A percentile compares a stretch with the other conserved stretches of the same genome.
phyloP scores from a whole-genome alignment of 2,888 invertebrate species.

The Cephus pygmeus region DNA sequence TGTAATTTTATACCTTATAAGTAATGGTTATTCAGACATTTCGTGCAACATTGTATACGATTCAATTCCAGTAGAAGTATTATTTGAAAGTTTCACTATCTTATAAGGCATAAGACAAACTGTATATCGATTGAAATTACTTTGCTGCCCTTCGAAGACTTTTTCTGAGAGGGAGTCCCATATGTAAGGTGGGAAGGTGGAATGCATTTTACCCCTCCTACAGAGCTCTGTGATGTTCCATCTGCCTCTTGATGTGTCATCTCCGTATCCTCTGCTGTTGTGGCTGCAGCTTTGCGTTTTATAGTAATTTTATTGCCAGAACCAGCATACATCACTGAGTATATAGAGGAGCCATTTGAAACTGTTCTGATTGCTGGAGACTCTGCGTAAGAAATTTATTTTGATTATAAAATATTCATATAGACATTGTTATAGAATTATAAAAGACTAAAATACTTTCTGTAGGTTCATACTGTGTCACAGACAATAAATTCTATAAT shows the following conservation, averaged over 20 bases:
- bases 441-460: too few relatives aligned
- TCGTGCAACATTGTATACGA: too few relatives aligned
- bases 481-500: too few relatives aligned
- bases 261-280: constrained; percentile 67
- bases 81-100: background rate
- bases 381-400: constrained; percentile 30
- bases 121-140: constrained; percentile 41
- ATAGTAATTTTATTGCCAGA: constrained; percentile 86
- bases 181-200: constrained; percentile 60
- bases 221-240: constrained; percentile 63
- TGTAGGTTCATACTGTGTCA: too few relatives aligned
- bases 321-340: constrained; percentile 84
- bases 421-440: too few relatives aligned
- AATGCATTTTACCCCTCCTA: constrained; percentile 59
- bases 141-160: constrained; percentile 61
- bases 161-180: constrained; percentile 57
- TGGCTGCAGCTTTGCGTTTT: constrained; percentile 76
- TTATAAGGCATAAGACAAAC: constrained; percentile 38
- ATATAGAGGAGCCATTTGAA: constrained; percentile 73
- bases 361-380: constrained; percentile 64
- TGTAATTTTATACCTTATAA: too few relatives aligned
- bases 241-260: constrained; percentile 62
- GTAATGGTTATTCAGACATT: too few relatives aligned
- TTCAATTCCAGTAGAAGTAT: too few relatives aligned
- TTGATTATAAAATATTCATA: too few relatives aligned